A percentile compares a stretch with the other conserved stretches of the same genome.
These are phyloP conservation scores for Steinernema scapterisci DNA, from an alignment of 2,888 invertebrate species.

Conservation along the genomic window DNA sequence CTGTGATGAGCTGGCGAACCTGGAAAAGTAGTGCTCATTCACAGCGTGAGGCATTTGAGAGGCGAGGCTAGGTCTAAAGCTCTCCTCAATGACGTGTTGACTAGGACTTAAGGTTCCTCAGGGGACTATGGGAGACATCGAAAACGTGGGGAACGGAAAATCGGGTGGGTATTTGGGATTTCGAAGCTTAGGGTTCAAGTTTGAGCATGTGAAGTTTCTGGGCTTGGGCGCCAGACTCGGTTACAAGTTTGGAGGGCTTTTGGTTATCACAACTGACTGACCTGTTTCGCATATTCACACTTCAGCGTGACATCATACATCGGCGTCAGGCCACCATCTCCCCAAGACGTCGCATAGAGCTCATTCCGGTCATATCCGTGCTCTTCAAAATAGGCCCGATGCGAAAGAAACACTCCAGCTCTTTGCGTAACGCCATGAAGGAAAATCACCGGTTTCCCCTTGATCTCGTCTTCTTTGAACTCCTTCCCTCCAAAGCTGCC, in stretches of 20 bases:
- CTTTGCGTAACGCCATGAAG: slow-evolving; percentile 64
- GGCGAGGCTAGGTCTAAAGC: too few species aligned
- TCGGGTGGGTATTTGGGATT: too few species aligned
- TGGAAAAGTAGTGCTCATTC: slow-evolving; percentile 30
- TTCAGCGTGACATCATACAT: slow-evolving; percentile 45
- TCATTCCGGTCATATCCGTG: slow-evolving; percentile 44
- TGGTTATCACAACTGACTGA: background rate
- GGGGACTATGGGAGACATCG: too few species aligned
- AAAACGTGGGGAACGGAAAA: too few species aligned
- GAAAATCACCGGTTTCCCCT: slow-evolving; percentile 58
- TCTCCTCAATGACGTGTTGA: too few species aligned
- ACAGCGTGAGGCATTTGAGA: too few species aligned
- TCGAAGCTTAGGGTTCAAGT: too few species aligned
- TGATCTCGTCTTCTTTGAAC: slow-evolving; percentile 45
- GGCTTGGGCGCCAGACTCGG: too few species aligned
- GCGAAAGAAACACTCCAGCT: slow-evolving; percentile 50
- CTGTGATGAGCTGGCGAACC: slow-evolving; percentile 60
- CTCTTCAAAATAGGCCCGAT: slow-evolving; percentile 34
- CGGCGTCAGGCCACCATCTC: slow-evolving; percentile 46
- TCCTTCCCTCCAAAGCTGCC: slow-evolving; percentile 52
- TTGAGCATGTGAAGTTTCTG: too few species aligned
- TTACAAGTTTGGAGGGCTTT: too few species aligned
- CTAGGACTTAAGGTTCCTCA: too few species aligned
- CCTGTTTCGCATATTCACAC: slow-evolving; percentile 52
- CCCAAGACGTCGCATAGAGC: slow-evolving; percentile 62